Base-by-base conservation (phyloP, 1,140 invertebrate genomes). In the Sycophaga agraensis region DNA sequence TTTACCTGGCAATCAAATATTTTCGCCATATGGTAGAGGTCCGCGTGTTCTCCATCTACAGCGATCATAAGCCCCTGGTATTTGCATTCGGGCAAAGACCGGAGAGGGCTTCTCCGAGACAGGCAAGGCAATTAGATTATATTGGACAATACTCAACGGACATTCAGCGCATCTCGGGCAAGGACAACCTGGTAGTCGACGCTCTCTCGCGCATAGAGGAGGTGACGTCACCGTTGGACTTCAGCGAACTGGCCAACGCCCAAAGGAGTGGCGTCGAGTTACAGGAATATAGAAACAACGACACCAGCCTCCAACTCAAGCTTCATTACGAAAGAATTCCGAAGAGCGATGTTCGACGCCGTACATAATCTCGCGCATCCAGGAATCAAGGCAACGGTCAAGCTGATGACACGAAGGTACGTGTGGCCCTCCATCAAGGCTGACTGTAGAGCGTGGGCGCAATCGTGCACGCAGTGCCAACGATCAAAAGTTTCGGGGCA, bases 381-480 rank as follows among this genome's bases (percentile, higher is more conserved):
- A 9, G 68, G 66, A 1, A 51, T 46, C 2, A 28, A 54, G 7
- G 57, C 64, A 7, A 67, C 57, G 4, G 34, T 22, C 0, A 53
- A 57, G 14, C 51, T 73, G 0, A 39, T 70, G 7, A 37, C 48
- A 11, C 9, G 63, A 19, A 31, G 51, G 0, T 71, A 59, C 57
- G 65, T 69, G 8, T 68, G 71, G 68, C 68, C 68, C 1, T 49
- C 37, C 11, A 66, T 73, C n/a, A 59, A 67, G 7, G 17, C 4
- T 8, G 48, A 70, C 16, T 61, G 57, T 40, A 7, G 43, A 19
- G 12, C 16, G 14, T 72, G 60, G 63, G 45, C 62, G 4, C 63
- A 50, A 8, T 19, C 26, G 1, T 70, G 68, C 43, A 42, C 59
- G 9, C 31, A 17, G 1, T 69, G 66, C 51, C 65, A 72, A 40